Evolutionary conservation across 2,888 invertebrate species (phyloP).

Genomic region (Lepeophtheirus nordmannii): DNA sequence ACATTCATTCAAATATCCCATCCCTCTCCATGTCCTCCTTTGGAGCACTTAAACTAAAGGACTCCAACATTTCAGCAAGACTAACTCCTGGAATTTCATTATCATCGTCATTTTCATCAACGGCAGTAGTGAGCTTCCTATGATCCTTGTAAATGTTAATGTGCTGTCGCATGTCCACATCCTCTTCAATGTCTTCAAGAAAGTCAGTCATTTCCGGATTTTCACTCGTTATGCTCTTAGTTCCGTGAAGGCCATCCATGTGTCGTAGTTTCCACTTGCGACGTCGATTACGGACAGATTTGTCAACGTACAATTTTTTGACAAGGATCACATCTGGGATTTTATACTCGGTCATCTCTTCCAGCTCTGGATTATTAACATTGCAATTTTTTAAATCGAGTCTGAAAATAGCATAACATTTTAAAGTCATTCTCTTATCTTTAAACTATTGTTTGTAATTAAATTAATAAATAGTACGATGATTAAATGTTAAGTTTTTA

Average conservation of each 20-base stretch:
- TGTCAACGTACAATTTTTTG: slow-evolving; percentile 68
- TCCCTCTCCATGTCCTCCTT: too few relatives aligned
- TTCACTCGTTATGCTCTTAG: slow-evolving; percentile 25
- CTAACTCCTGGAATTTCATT: slow-evolving; percentile 53
- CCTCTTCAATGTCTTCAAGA: slow-evolving; percentile 91
- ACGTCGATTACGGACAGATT: slow-evolving; percentile 50
- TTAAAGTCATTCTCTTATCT: too few relatives aligned
- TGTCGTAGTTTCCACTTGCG: slow-evolving; percentile 81
- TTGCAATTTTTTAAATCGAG: slow-evolving; percentile 80
- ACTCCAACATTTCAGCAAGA: slow-evolving; percentile 78
- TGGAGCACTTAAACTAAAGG: not conserved
- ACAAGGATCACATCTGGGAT: slow-evolving; percentile 87
- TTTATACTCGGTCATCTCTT: slow-evolving; percentile 48
- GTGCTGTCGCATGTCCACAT: slow-evolving; percentile 68
- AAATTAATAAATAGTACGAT: too few relatives aligned
- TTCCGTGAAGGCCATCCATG: slow-evolving; percentile 41
- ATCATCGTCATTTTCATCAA: slow-evolving; percentile 25
- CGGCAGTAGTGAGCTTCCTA: slow-evolving; percentile 24
- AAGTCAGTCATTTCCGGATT: slow-evolving; percentile 18
- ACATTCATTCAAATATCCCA: not conserved
- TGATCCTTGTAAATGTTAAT: slow-evolving; percentile 65
- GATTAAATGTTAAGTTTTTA: too few relatives aligned
- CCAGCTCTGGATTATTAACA: slow-evolving; percentile 73
- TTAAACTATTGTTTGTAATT: too few relatives aligned
- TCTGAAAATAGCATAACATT: slow-evolving; percentile 37